Evolutionary conservation across 2,113 vertebrate species (phyloP).

Genomic region (Nesoenas mayeri): DNA sequence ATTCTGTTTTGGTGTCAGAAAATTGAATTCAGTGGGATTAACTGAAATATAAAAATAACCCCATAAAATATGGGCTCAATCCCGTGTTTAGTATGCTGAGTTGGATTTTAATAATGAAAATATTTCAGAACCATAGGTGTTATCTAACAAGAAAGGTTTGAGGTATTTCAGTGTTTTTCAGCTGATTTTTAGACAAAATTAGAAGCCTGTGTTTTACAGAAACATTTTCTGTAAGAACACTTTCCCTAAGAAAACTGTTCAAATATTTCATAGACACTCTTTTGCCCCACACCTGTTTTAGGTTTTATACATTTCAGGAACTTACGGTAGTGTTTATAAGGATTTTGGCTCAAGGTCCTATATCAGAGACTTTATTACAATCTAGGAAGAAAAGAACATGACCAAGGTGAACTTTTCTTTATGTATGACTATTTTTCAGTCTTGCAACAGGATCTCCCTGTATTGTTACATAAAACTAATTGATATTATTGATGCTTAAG

Average conservation of each 20-base stretch:
- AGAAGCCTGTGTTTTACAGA: neutral
- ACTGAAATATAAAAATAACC: neutral
- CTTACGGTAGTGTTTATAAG: neutral
- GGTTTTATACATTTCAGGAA: neutral
- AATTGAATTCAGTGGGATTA: neutral
- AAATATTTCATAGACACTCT: neutral
- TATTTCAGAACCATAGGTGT: neutral
- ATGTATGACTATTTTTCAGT: neutral
- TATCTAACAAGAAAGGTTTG: neutral
- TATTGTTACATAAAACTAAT: neutral
- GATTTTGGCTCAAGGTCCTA: neutral
- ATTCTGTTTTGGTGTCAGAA: neutral
- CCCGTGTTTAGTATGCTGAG: neutral
- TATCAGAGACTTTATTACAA: neutral
- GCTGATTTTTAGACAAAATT: neutral
- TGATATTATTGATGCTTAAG: neutral
- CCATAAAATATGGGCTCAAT: neutral
- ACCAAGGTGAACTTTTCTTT: neutral
- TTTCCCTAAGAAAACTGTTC: neutral
- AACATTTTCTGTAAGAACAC: neutral
- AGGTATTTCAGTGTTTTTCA: neutral
- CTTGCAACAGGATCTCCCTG: neutral
- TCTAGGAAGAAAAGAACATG: neutral
- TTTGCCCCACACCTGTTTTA: accelerated
- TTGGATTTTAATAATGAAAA: neutral